A percentile compares a stretch with the other conserved stretches of the same genome.
phyloP scores from a whole-genome alignment of 2,888 invertebrate species.

The Dyspetes luteomarginatus region DNA sequence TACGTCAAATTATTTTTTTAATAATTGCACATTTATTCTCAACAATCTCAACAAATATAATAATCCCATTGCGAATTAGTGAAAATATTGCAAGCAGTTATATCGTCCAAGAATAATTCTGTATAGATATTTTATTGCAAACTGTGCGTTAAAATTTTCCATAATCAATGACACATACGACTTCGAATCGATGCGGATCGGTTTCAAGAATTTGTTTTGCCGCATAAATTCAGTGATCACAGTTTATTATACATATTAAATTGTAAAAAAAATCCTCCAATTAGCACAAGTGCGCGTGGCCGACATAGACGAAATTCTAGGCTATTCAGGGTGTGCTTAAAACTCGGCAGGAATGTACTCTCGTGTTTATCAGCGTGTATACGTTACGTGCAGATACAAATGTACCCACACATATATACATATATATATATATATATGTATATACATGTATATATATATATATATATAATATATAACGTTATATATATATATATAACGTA shows the following conservation, averaged over 20 bases:
- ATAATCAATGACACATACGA: not conserved
- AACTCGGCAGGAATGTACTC: conserved; percentile 20
- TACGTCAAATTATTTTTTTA: too few relatives aligned
- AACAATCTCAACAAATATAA: too few relatives aligned
- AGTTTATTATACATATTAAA: not conserved
- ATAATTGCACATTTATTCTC: too few relatives aligned
- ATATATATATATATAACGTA: not conserved
- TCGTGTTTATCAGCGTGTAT: conserved; percentile 5
- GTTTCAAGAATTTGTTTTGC: not conserved
- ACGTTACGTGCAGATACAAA: conserved; percentile 5
- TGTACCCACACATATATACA: not conserved
- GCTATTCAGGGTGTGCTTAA: conserved; percentile 10
- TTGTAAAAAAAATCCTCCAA: conserved; percentile 4
- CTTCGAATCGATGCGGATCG: not conserved
- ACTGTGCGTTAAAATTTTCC: not conserved
- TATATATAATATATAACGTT: not conserved
- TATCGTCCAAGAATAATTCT: too few relatives aligned
- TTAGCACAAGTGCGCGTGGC: conserved; percentile 23
- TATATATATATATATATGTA: not conserved
- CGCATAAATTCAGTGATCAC: not conserved
- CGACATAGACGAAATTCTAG: conserved; percentile 32
- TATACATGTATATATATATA: not conserved
- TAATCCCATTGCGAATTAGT: too few relatives aligned
- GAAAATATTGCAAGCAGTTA: too few relatives aligned
- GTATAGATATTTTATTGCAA: too few relatives aligned